Base-by-base conservation (phyloP, 1,140 invertebrate genomes). In the Drosophila tropicalis region DNA sequence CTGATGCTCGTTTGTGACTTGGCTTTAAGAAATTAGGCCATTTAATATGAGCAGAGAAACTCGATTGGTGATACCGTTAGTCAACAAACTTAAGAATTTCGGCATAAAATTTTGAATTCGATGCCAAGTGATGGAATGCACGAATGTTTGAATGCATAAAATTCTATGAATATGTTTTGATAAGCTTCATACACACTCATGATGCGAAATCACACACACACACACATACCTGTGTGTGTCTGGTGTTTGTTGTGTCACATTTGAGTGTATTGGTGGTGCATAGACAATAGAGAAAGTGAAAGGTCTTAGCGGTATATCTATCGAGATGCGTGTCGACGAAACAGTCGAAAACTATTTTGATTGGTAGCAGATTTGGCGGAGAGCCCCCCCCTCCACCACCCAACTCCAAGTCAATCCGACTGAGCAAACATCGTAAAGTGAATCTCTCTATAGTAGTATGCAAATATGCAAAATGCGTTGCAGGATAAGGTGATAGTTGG, bases 221-320 rank as follows among this genome's bases (percentile, higher is more conserved):
- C 12, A 2, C 9, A 3, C 9, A 9, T 51, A 15, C 36, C 4
- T 64, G 39, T 17, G 25, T 41, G 61, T 15, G 13, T 12, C 10
- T 7, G 25, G 10, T 7, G 32, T 15, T 13, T 12, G 15, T 7
- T 39, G 10, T 12, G 32, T 62, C 17, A 29, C 10, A 34, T 39
- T 47, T 22, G 40, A 5, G 10, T 51, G 19, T 51, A 54, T 73
- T 65, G 54, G 55, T 58, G 61, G 54, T 55, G 29, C 22, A 70
- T 22, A 58, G 41, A 64, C 69, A 72, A 73, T 65, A 64, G 70
- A 63, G 70, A 79, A 79, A 79, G 76, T 79, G 76, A 79, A 79
- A 79, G 76, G 70, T 68, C 29, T 67, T 66, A 79, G 69, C 76
- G 73, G 69, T 68, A 68, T 22, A 72, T 36, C 34, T 36, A 36